Base-by-base conservation (phyloP, 2,113 vertebrate genomes). In the Cepphus grylle region DNA sequence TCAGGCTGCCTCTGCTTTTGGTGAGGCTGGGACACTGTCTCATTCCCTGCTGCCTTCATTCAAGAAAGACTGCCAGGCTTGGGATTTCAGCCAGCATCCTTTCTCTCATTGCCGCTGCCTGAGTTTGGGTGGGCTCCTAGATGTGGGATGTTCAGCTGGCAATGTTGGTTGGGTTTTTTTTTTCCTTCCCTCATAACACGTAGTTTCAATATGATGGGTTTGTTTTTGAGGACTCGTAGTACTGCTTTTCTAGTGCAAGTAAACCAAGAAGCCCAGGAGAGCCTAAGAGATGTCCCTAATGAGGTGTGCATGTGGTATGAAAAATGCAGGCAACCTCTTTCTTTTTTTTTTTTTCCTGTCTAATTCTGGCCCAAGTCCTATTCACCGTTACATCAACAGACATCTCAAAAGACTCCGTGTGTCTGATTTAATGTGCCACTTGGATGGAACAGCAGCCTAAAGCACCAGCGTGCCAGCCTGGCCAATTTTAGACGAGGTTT, bases 71-170 rank as follows among this genome's bases (percentile, higher is more conserved):
- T 86, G 92, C 67, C 81, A 95, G 40, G 77, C 88, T 87, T 91
- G 61, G 73, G 73, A 50, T 81, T 94, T 94, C 56, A 79, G 78
- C 90, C 84, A 94, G 6, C 76, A 40, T 91, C 72, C 74, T 94
- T 84, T 80, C 52, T 21, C 55, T 91, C 49, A 11, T 43, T 88
- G 69, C 43, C 1, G 5, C 81, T 91, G 69, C 66, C 36, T 62
- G 65, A 61, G 34, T 95, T 96, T 97, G 92, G 76, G 90, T 94
- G 79, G 85, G 80, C 73, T 92, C 36, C 70, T 83, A 43, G 65
- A 67, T 86, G 45, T 81, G 81, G 79, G 66, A 67, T 77, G 72
- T 94, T 94, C 67, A 90, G 82, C 79, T 93, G 87, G 59, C 74
- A 81, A 1, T 71, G 47, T 10, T 45, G 11, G 5, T 36, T 22